phyloP scores from a whole-genome alignment of 2,797 vertebrate species.

The Xerus rutilus region DNA sequence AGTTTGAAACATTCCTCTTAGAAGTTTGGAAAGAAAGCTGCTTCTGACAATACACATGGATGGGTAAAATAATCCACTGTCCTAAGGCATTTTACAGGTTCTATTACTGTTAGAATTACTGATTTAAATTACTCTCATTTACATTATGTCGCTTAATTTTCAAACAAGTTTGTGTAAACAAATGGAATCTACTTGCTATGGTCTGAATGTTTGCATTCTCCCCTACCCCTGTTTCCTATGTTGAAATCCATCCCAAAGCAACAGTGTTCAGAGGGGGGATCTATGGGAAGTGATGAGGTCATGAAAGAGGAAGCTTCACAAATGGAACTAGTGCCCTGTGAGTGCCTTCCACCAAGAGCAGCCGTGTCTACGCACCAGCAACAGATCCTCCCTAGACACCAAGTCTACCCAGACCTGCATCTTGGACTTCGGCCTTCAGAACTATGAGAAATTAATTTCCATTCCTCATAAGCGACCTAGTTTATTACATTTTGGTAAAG shows the following conservation, averaged over 20 bases:
- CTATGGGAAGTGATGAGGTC: not conserved
- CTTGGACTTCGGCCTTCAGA: not conserved
- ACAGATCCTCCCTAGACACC: not conserved
- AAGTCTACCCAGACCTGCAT: not conserved
- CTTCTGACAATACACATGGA: not conserved
- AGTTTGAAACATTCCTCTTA: slow-evolving; percentile 9
- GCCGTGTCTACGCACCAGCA: not conserved
- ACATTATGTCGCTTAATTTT: not conserved
- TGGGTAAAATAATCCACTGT: not conserved
- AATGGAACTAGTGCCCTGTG: too few relatives aligned
- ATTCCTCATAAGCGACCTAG: not conserved
- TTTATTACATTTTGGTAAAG: not conserved
- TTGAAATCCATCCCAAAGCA: not conserved
- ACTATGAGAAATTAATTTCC: not conserved
- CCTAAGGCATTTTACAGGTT: not conserved
- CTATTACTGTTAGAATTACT: too few relatives aligned
- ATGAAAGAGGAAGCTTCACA: not conserved
- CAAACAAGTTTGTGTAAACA: not conserved
- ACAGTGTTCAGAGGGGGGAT: not conserved
- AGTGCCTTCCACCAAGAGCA: not conserved
- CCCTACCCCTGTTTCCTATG: not conserved
- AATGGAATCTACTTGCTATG: not conserved
- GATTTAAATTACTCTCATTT: not conserved
- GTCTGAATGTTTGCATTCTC: not conserved
- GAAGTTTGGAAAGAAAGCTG: slow-evolving; percentile 8